A percentile compares a stretch with the other conserved stretches of the same genome.
These are phyloP conservation scores for Cryptoleucopteryx plumbea DNA, from an alignment of 2,113 vertebrate genomes.

Conservation along the genomic window DNA sequence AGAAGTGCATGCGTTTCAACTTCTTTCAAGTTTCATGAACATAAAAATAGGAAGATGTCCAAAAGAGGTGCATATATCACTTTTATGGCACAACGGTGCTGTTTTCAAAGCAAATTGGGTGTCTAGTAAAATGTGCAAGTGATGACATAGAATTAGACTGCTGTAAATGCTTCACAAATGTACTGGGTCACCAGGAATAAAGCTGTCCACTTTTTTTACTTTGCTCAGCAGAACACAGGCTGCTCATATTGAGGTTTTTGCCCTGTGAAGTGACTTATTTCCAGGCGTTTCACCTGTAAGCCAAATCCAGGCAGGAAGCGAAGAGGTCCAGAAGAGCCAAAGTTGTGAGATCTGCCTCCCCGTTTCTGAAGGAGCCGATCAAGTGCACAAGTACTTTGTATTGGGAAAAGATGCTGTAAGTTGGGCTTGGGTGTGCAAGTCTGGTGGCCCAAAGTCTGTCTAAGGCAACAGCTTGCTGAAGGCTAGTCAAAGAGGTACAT, in stretches of 20 bases:
- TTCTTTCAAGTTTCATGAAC: slow-evolving; percentile 35
- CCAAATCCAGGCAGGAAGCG: not conserved
- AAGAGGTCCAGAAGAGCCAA: not conserved
- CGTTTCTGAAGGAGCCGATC: not conserved
- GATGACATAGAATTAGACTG: slow-evolving; percentile 3
- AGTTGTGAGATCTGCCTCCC: not conserved
- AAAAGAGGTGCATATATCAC: slow-evolving; percentile 9
- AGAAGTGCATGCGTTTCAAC: slow-evolving; percentile 12
- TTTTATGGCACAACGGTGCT: not conserved
- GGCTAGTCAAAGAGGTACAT: not conserved
- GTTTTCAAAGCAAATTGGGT: slow-evolving; percentile 22
- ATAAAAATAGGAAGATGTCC: slow-evolving; percentile 36
- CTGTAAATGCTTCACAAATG: slow-evolving; percentile 5
- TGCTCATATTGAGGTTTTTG: not conserved
- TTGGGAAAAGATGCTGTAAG: not conserved
- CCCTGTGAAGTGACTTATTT: not conserved
- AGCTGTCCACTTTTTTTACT: not conserved
- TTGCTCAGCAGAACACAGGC: not conserved
- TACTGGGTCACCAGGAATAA: not conserved
- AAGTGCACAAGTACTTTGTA: not conserved
- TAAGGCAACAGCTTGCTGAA: not conserved
- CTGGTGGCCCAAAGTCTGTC: not conserved
- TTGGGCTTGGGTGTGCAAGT: not conserved
- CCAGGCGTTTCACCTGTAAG: not conserved
- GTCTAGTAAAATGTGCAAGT: not conserved